phyloP scores from a whole-genome alignment of 1,140 invertebrate species.

The Musca domestica region DNA sequence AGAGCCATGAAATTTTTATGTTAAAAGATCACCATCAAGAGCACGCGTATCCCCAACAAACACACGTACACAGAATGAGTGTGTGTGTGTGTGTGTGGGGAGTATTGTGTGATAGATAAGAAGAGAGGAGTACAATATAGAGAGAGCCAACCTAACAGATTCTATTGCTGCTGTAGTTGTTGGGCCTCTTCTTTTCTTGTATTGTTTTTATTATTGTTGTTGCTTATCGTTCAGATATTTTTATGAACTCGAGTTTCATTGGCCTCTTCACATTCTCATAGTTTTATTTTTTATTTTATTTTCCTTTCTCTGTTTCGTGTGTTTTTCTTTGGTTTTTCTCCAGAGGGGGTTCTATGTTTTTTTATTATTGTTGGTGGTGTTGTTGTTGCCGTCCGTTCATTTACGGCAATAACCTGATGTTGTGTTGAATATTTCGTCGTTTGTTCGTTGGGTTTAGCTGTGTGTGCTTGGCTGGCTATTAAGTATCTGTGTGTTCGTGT shows the following conservation, averaged over 20 bases:
- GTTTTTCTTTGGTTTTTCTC: not conserved
- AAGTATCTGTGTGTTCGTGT: no score
- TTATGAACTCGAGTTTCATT: not conserved
- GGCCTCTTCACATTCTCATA: not conserved
- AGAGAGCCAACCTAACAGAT: not conserved
- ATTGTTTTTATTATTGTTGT: not conserved
- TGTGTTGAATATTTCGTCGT: no score
- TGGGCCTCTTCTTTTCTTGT: not conserved
- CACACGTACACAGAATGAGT: no score
- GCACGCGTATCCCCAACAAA: no score
- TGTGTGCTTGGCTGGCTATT: no score
- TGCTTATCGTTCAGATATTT: not conserved
- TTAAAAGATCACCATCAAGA: no score
- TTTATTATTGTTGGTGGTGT: slow-evolving; percentile 1
- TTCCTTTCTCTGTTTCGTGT: not conserved
- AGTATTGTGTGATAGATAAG: not conserved
- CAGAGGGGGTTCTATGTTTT: not conserved
- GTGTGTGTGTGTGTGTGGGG: no score
- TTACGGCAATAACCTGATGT: not conserved
- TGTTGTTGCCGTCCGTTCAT: not conserved
- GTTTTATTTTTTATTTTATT: not conserved
- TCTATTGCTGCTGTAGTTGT: not conserved
- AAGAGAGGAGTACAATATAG: not conserved
- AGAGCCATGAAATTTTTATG: not conserved
- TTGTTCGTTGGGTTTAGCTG: no score